These are phyloP conservation scores for Xylocampa areola DNA, from an alignment of 2,888 invertebrate species.

Conservation along the genomic window DNA sequence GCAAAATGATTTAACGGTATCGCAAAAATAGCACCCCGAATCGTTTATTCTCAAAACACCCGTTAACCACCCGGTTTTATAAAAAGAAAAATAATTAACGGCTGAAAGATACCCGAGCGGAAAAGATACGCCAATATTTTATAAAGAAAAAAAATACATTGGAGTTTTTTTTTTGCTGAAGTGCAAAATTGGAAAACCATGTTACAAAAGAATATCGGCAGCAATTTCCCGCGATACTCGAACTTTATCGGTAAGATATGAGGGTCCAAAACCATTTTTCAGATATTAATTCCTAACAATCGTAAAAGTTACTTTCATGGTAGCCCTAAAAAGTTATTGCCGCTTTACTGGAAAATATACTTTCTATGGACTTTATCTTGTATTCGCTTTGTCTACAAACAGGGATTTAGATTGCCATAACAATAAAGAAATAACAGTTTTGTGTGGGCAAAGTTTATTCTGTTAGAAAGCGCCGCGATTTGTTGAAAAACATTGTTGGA, in stretches of 20 bases:
- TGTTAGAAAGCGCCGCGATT: constrained; percentile 62
- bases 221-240: constrained; percentile 70
- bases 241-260: constrained; percentile 80
- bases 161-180: constrained; percentile 49
- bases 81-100: constrained; percentile 52
- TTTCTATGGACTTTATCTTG: constrained; percentile 80
- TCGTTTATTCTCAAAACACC: constrained; percentile 44
- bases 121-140: constrained; percentile 38
- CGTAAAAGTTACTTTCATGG: constrained; percentile 87
- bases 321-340: constrained; percentile 84
- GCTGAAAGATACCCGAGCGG: constrained; percentile 35
- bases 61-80: constrained; percentile 30
- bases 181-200: constrained; percentile 61
- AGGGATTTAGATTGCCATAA: constrained; percentile 75
- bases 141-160: constrained; percentile 42
- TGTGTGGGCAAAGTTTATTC: constrained; percentile 73
- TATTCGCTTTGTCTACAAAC: constrained; percentile 75
- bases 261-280: constrained; percentile 83
- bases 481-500: constrained; percentile 43
- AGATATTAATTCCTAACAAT: constrained; percentile 88
- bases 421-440: constrained; percentile 79
- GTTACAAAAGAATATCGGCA: constrained; percentile 65
- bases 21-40: constrained; percentile 31
- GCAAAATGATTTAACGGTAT: constrained; percentile 20
- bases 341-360: constrained; percentile 79